Base-by-base conservation (phyloP, 2,113 vertebrate genomes). In the Xiphorhynchus elegans region DNA sequence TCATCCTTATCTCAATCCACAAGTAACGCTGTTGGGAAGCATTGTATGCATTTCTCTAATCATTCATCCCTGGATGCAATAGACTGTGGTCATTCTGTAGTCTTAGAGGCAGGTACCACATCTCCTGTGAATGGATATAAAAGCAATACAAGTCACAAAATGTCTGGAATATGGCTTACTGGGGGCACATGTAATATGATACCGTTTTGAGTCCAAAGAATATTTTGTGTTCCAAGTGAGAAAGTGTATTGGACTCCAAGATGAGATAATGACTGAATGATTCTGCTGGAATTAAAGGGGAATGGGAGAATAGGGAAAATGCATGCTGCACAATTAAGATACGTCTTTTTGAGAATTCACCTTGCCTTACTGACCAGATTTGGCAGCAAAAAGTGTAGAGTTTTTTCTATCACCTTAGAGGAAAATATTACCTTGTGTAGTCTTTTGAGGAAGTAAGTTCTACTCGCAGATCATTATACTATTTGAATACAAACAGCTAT, bases 401-500 rank as follows among this genome's bases (percentile, higher is more conserved):
- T 52, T n/a, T 17, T 56, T 53, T n/a, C 18, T 64, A 21, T 35
- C 6, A 64, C 2, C 13, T 47, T 55, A 49, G 31, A 83, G 46
- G 31, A 80, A 79, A 86, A 35, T 31, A 46, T 10, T 67, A 78
- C 13, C 9, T 47, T 68, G 3, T 33, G 12, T 31, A 67, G 11
- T 78, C 33, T 81, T 58, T 66, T 42, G 23, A 20, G 20, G 8
- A 47, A 86, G n/a, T 42, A 80, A 17, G 14, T 74, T 47, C 13
- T 87, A 31, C n/a, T 81, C 9, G 52, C 16, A 81, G 23, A 56
- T 87, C 11, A n/a, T 28, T 83, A 20, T 9, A 58, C 4, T 44
- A 15, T 72, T 86, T 86, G 42, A 88, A 84, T 74, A 42, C 8
- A 84, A 90, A 58, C 9, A 80, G 35, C 4, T 92, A n/a, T 75